A percentile compares a stretch with the other conserved stretches of the same genome.
phyloP scores from a whole-genome alignment of 2,797 vertebrate species.

The Hipposideros larvatus region DNA sequence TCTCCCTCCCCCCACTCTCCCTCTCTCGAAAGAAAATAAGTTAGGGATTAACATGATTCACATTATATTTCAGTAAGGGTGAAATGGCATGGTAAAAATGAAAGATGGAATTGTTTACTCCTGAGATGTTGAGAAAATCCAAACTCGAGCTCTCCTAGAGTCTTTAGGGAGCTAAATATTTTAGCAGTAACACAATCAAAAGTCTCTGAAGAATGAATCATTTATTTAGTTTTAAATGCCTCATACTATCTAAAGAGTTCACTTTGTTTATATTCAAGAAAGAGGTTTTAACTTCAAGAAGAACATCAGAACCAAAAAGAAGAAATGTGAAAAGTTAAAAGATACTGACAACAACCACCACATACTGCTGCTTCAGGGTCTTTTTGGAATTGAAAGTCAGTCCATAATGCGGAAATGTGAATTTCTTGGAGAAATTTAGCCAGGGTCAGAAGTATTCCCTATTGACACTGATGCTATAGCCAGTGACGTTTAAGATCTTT shows the following conservation, averaged over 20 bases:
- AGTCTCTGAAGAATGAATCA: constrained; percentile 29
- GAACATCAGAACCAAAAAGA: neutral
- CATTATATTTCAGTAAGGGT: constrained; percentile 29
- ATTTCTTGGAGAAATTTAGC: constrained; percentile 12
- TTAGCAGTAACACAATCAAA: constrained; percentile 26
- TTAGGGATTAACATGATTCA: neutral
- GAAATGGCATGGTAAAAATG: constrained; percentile 47
- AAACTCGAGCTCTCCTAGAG: neutral
- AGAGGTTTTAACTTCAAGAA: constrained; percentile 24
- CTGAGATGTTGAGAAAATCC: constrained; percentile 24
- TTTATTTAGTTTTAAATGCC: constrained; percentile 50
- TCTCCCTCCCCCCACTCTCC: neutral
- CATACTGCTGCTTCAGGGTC: neutral
- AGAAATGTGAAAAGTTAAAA: neutral
- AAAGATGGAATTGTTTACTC: constrained; percentile 54
- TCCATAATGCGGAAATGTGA: neutral
- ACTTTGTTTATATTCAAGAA: constrained; percentile 58
- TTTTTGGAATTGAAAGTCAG: constrained; percentile 33
- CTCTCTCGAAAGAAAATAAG: constrained; percentile 2
- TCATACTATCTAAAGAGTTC: constrained; percentile 24
- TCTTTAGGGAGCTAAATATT: constrained; percentile 48
- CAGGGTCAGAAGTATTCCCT: neutral
- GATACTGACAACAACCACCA: neutral
- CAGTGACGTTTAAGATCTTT: neutral
- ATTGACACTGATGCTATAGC: neutral